phyloP scores from a whole-genome alignment of 2,113 vertebrate species.

The Typhlomys cinereus region DNA sequence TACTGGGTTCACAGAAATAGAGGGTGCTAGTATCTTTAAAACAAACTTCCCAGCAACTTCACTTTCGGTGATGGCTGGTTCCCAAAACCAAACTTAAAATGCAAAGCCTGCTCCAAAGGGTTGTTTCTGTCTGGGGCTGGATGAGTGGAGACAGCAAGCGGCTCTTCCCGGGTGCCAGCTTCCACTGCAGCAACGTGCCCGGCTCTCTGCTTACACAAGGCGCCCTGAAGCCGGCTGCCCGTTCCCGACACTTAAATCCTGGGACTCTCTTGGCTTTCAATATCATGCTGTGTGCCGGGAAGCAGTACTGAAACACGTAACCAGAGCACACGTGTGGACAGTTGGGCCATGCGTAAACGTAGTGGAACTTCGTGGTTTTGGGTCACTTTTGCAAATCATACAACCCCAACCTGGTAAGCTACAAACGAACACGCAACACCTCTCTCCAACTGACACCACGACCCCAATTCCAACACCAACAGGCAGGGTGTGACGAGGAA shows the following conservation, averaged over 20 bases:
- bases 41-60: slow-evolving; percentile 63
- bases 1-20: slow-evolving; percentile 67
- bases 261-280: neutral
- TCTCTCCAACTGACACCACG: neutral
- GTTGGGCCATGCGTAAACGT: neutral
- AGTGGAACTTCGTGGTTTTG: neutral
- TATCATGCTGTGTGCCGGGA: neutral
- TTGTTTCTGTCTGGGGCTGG: neutral
- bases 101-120: neutral
- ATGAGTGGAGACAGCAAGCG: too few species aligned
- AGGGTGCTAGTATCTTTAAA: slow-evolving; percentile 48
- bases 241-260: neutral
- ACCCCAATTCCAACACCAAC: neutral
- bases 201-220: neutral
- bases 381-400: neutral
- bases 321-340: neutral
- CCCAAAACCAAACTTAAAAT: slow-evolving; percentile 44
- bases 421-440: neutral
- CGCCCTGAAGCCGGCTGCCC: neutral
- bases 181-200: neutral
- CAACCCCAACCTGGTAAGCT: neutral
- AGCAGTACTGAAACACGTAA: neutral
- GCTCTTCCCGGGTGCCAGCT: neutral
- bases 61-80: neutral
- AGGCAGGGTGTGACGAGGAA: neutral